These are phyloP conservation scores for Cylindroiulus punctatus DNA, from an alignment of 2,888 invertebrate genomes.

Conservation along the genomic window DNA sequence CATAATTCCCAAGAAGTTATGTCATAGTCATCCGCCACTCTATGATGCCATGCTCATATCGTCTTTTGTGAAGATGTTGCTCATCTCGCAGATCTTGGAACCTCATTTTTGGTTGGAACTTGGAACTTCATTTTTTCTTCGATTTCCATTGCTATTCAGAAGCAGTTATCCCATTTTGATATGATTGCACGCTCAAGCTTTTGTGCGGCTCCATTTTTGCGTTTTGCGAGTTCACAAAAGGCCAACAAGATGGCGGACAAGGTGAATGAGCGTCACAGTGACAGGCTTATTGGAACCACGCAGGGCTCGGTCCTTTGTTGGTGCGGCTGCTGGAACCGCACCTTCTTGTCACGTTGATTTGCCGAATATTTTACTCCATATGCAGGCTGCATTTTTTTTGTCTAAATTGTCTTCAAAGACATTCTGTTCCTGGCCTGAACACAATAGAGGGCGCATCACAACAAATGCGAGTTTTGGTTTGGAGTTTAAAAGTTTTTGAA, in stretches of 20 bases:
- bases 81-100: too few species aligned
- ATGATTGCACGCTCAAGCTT: conserved; percentile 1
- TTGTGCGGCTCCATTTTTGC: background rate
- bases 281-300: conserved; percentile 16
- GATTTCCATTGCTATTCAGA: background rate
- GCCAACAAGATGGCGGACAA: background rate
- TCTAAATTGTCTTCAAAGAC: background rate
- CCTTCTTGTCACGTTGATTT: background rate
- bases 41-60: background rate
- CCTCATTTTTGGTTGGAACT: background rate
- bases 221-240: background rate
- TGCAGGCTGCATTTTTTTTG: background rate
- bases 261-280: conserved; percentile 19
- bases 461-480: background rate
- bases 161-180: background rate
- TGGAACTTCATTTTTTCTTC: background rate
- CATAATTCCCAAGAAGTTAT: background rate
- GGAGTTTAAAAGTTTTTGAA: background rate
- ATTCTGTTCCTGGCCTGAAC: background rate
- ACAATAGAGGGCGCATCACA: background rate
- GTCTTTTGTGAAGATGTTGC: too few species aligned
- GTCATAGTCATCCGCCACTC: background rate
- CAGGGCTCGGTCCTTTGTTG: background rate
- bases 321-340: background rate
- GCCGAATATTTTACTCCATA: conserved; percentile 30